These are phyloP conservation scores for Drosophila fuyamai DNA, from an alignment of 1,140 invertebrate genomes.

Conservation along the genomic window DNA sequence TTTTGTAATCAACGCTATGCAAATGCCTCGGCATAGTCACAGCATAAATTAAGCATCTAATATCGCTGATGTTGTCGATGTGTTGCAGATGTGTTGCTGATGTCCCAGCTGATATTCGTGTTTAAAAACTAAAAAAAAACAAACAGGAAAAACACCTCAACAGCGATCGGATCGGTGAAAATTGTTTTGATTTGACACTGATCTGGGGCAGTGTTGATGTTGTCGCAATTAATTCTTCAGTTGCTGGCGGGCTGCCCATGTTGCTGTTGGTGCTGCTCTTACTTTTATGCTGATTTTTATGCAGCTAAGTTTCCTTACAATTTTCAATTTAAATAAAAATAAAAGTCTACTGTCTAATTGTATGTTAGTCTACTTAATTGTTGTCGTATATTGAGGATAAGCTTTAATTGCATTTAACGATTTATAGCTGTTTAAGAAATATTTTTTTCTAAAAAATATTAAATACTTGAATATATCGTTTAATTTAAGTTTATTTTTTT, in stretches of 20 bases:
- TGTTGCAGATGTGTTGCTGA: conserved; percentile 29
- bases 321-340: background rate
- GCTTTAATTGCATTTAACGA: too few species aligned
- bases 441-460: too few species aligned
- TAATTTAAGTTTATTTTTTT: background rate
- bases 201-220: conserved; percentile 45
- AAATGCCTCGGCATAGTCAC: conserved; percentile 56
- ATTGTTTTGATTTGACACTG: conserved; percentile 73
- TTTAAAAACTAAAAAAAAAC: conserved; percentile 7
- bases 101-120: conserved; percentile 28
- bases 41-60: conserved; percentile 76
- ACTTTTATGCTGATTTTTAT: conserved; percentile 9
- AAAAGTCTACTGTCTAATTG: background rate
- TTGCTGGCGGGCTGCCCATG: too few species aligned
- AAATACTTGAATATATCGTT: background rate
- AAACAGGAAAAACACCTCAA: conserved; percentile 39
- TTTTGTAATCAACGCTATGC: conserved; percentile 81
- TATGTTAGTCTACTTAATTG: background rate
- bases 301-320: background rate
- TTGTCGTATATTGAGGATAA: background rate
- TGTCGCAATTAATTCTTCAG: conserved; percentile 22
- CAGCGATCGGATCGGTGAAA: conserved; percentile 54
- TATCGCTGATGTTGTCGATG: conserved; percentile 45
- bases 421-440: too few species aligned
- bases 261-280: background rate